Base-by-base conservation (phyloP, 2,888 invertebrate genomes). In the Lamellibrachia satsuma region DNA sequence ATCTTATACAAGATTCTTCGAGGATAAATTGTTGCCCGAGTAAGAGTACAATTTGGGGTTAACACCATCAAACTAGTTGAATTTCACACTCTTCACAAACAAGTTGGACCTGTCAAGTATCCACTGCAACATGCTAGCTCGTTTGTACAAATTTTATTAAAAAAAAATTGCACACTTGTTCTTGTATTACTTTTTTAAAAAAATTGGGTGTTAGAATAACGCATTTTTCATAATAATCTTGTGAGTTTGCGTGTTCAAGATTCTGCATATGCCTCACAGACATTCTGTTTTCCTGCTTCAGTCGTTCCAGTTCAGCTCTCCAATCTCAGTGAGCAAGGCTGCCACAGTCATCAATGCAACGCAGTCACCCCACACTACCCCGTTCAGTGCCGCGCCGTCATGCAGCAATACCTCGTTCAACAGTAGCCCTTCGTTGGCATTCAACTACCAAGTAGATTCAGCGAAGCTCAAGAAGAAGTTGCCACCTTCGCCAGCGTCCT, bases 401-500 rank as follows among this genome's bases (percentile, higher is more conserved):
- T 39, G 39, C 39, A 39, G 22, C 75, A 75, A 22, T 75, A 75
- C 75, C 75, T 75, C 75, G 75, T 75, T 75, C 75, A 75, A n/a
- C 22, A 75, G 75, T 75, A 75, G 75, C 22, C 75, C 75, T 11
- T 75, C 75, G 22, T 75, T 75, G 75, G 75, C 75, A 15, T 75
- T 75, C 75, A 75, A n/a, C 6, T 75, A 75, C 75, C 11, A 75
- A n/a, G 22, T 75, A 15, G 75, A 75, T n/a, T 75, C 75, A 6
- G 75, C 75, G 22, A 75, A 75, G 75, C 75, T 75, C 75, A 75
- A 75, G 75, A 75, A 22, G 75, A 75, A 75, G 75, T 75, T n/a
- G n/a, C 75, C 75, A 6, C 75, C 75, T n/a, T 22, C 75, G 1
- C 6, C 75, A 6, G 75, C n/a, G 15, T 15, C 75, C 15, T 3